A percentile compares a stretch with the other conserved stretches of the same genome.
These are phyloP conservation scores for Carduelis carduelis DNA, from an alignment of 2,797 vertebrate species.

Conservation along the genomic window DNA sequence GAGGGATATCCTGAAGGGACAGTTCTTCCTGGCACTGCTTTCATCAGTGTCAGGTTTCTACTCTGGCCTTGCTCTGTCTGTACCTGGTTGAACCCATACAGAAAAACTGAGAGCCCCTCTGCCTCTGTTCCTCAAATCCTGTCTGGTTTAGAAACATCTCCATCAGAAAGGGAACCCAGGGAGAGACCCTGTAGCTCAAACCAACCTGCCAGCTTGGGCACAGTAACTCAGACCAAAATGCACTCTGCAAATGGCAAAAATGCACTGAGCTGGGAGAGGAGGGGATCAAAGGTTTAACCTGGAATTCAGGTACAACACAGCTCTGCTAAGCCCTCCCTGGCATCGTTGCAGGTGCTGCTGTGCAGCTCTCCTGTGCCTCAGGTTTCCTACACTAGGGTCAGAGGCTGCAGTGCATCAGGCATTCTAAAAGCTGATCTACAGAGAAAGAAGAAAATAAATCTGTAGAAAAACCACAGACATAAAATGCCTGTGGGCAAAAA, in stretches of 20 bases:
- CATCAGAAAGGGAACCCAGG: not conserved
- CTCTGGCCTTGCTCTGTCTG: not conserved
- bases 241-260: not conserved
- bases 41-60: not conserved
- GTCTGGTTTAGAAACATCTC: not conserved
- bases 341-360: fast-evolving
- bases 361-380: not conserved
- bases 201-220: not conserved
- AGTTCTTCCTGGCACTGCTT: not conserved
- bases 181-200: not conserved
- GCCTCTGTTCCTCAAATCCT: not conserved
- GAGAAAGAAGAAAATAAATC: not conserved
- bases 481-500: not conserved
- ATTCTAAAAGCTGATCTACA: not conserved
- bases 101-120: fast-evolving
- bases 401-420: not conserved
- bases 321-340: not conserved
- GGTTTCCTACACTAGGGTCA: fast-evolving
- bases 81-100: not conserved
- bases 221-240: fast-evolving
- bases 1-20: not conserved
- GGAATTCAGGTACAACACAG: not conserved
- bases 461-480: not conserved
- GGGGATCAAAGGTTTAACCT: not conserved
- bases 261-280: not conserved